Evolutionary conservation across 2,888 invertebrate species (phyloP), one percentile per base, ranked within the genome.

Genomic region (Drosophila melanocephala): DNA sequence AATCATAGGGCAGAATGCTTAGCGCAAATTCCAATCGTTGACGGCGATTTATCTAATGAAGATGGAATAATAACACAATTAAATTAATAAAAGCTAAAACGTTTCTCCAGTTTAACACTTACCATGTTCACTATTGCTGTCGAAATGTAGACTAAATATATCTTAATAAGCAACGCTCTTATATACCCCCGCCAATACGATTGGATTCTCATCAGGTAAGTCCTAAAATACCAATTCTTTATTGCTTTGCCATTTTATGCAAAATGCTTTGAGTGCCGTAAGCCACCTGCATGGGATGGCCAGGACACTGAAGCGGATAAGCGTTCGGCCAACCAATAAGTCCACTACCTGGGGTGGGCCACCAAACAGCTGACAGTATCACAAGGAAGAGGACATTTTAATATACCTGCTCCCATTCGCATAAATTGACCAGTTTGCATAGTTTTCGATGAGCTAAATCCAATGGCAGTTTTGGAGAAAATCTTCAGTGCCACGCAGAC

Each of bases 11-110:
- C 64, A 87, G 6, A 7, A 73, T 75, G 67, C 65, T 80, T 26
- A 90, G 63, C 0, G 91, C 87, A 28, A 75, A 73, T 32, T 90
- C 88, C 10, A 87, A 69, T 12, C 87, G 80, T 58, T 89, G 70
- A 5, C 89, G 91, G 33, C 87, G 91, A 47, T 57, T 69, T 19
- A 62, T 60, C 87, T 90, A 16, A 12, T 16, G 14, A n/a, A 22
- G 0, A 32, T 6, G 0, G 19, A 26, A 51, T 3, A 30, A 3
- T 4, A 12, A 28, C 1, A 33, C 10, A n/a, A 42, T n/a, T 2
- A 9, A 22, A 16, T 33, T 33, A 35, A 6, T 1, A 12, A 19
- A 1, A 16, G 9, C 0, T 14, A 0, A 7, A 16, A 1, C 0
- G 7, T 19, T 26, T 5, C 9, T 14, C 26, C 1, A 14, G 2